Conservation (phyloP, 2,888 invertebrate genomes). For the Tipula lateralis region DNA sequence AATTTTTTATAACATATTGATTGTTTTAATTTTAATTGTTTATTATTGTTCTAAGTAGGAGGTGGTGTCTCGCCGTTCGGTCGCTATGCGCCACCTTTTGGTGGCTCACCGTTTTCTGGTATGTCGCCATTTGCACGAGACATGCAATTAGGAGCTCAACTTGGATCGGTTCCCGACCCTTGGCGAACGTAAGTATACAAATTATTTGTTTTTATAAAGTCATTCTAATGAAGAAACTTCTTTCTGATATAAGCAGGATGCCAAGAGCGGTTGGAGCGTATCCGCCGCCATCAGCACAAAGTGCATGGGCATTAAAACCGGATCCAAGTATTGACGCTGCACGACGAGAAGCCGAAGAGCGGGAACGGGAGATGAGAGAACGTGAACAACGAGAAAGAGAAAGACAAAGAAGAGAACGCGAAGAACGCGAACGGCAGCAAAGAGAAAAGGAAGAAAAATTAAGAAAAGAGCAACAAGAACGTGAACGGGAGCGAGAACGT, state of each 20-base stretch:
- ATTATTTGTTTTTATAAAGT: no score
- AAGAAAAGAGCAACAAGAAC: slow-evolving; percentile 55
- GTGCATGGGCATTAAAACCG: slow-evolving; percentile 62
- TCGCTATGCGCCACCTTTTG: slow-evolving; percentile 67
- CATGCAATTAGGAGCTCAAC: slow-evolving; percentile 52
- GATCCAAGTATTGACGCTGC: slow-evolving; percentile 58
- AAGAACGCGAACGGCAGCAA: slow-evolving; percentile 45
- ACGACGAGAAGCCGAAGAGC: slow-evolving; percentile 57
- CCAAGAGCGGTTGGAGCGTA: slow-evolving; percentile 58
- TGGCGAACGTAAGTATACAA: slow-evolving; percentile 58
- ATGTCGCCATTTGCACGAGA: slow-evolving; percentile 65
- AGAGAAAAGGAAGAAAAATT: slow-evolving; percentile 52
- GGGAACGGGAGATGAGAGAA: slow-evolving; percentile 47
- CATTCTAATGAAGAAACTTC: no score
- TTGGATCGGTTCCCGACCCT: slow-evolving; percentile 56
- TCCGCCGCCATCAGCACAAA: slow-evolving; percentile 54
- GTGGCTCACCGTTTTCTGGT: slow-evolving; percentile 61
- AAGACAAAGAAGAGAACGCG: slow-evolving; percentile 47
- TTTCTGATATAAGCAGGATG: slow-evolving; percentile 41
- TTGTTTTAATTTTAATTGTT: slow-evolving; percentile 27
- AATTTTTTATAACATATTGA: slow-evolving; percentile 25
- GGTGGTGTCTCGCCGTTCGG: slow-evolving; percentile 75
- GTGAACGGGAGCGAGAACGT: slow-evolving; percentile 55
- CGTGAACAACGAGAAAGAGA: slow-evolving; percentile 49
- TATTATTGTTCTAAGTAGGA: slow-evolving; percentile 45